These are phyloP conservation scores for Zosterops lateralis DNA, from an alignment of 2,113 vertebrate genomes.

Conservation along the genomic window DNA sequence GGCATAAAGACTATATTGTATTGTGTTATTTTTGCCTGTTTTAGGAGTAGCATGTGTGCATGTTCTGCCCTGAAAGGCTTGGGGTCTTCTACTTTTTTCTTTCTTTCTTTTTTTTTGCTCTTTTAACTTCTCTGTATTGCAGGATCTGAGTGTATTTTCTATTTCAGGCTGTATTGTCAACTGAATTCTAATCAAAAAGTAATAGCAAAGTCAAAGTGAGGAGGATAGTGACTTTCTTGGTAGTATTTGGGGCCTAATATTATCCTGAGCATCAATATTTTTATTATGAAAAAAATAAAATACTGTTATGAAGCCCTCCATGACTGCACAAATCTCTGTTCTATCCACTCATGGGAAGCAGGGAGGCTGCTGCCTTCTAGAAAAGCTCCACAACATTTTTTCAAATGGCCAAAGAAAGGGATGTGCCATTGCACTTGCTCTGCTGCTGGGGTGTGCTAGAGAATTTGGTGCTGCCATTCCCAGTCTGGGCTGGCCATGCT, in stretches of 20 bases:
- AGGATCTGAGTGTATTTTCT: not conserved
- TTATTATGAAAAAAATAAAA: not conserved
- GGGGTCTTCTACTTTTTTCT: not conserved
- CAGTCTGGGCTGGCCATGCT: not conserved
- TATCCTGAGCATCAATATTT: not conserved
- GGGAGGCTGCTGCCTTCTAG: not conserved
- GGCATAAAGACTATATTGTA: not conserved
- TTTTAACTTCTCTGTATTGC: not conserved
- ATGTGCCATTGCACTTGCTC: not conserved
- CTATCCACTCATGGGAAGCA: not conserved
- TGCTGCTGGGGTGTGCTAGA: not conserved
- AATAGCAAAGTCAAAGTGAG: not conserved
- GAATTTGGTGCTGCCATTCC: not conserved
- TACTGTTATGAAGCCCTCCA: not conserved
- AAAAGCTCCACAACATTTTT: not conserved
- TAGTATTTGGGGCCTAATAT: not conserved
- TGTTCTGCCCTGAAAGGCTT: not conserved
- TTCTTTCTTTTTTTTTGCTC: not conserved
- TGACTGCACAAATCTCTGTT: not conserved
- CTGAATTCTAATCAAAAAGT: not conserved
- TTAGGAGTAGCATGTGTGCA: not conserved
- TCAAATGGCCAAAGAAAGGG: not conserved
- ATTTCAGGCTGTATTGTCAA: not conserved
- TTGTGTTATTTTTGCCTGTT: not conserved
- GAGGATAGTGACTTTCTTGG: not conserved